These are phyloP conservation scores for Aleadryas rufinucha DNA, from an alignment of 2,113 vertebrate genomes.

Conservation along the genomic window DNA sequence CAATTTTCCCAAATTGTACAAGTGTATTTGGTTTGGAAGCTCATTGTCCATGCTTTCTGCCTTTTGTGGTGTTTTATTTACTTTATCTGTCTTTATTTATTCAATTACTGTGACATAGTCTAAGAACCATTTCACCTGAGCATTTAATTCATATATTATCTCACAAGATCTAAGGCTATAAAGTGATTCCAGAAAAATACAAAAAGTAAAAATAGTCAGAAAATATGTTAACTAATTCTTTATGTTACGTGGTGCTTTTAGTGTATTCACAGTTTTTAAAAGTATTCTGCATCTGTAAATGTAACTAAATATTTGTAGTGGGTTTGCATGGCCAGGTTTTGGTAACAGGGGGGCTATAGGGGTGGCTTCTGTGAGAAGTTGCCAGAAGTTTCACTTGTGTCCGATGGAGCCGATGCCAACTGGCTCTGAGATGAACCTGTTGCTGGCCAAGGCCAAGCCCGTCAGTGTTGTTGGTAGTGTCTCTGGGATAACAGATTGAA, in stretches of 20 bases:
- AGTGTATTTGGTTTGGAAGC: not conserved
- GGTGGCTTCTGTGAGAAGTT: not conserved
- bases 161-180: not conserved
- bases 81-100: not conserved
- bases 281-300: not conserved
- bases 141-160: not conserved
- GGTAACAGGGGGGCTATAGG: not conserved
- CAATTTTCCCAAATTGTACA: not conserved
- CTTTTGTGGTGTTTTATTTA: not conserved
- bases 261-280: not conserved
- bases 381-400: not conserved
- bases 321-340: not conserved
- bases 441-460: not conserved
- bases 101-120: not conserved
- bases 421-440: not conserved
- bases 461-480: not conserved
- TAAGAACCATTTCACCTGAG: not conserved
- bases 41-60: not conserved
- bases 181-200: not conserved
- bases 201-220: not conserved
- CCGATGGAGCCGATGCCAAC: not conserved
- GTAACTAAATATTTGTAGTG: not conserved
- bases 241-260: not conserved
- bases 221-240: not conserved
- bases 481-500: not conserved